These are phyloP conservation scores for Eira barbara DNA, from an alignment of 2,113 vertebrate genomes.

Conservation along the genomic window DNA sequence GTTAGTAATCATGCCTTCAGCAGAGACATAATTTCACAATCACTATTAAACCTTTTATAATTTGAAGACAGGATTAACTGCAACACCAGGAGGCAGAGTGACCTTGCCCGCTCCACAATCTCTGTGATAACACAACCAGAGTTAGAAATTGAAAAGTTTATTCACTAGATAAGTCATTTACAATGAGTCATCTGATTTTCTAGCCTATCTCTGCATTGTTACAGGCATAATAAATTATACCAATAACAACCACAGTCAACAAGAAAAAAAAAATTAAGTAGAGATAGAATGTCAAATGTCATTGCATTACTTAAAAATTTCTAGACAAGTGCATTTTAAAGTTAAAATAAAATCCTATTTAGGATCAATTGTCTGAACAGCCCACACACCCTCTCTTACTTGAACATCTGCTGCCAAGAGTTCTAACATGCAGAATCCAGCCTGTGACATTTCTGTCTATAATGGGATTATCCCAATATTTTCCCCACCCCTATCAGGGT, in stretches of 20 bases:
- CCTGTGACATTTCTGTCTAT: constrained; percentile 1
- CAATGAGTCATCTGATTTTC: constrained; percentile 82
- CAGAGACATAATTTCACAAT: constrained; percentile 47
- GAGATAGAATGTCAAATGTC: constrained; percentile 45
- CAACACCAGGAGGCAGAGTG: constrained; percentile 48
- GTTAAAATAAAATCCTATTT: constrained; percentile 38
- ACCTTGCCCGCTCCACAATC: constrained; percentile 78
- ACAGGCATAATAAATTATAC: constrained; percentile 77
- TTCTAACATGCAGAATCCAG: constrained; percentile 8
- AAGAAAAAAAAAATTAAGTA: constrained; percentile 62
- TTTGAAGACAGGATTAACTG: constrained; percentile 39
- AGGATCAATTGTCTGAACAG: constrained; percentile 41
- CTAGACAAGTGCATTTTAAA: background rate
- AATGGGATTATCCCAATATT: constrained; percentile 19
- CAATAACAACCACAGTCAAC: constrained; percentile 70
- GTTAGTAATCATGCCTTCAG: constrained; percentile 44
- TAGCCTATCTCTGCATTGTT: constrained; percentile 70
- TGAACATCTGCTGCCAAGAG: background rate
- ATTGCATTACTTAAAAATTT: constrained; percentile 23
- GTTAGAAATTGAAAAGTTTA: constrained; percentile 81
- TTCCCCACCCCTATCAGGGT: background rate
- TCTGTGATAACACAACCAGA: constrained; percentile 74
- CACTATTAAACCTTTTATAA: constrained; percentile 57
- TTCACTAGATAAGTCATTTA: constrained; percentile 81
- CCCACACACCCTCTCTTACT: background rate